Evolutionary conservation across 1,140 invertebrate species (phyloP), one percentile per base, ranked within the genome.

Genomic region (Adoxophyes honmai): DNA sequence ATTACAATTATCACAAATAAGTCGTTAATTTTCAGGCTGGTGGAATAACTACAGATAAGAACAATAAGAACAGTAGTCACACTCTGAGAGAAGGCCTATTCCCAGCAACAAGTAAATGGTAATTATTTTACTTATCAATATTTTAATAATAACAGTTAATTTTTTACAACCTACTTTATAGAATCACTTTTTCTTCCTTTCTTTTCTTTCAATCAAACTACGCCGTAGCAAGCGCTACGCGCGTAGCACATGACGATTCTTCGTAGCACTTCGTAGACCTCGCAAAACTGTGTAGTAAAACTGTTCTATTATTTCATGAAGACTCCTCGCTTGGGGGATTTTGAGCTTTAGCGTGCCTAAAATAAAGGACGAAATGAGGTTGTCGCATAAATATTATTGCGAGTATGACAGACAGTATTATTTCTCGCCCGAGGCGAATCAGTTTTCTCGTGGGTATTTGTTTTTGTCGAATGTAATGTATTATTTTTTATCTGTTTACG

Each of bases 401-500:
- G 6, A 44, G 5, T 9, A 1, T 16, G 39, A 44, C 39, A 44
- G 6, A 44, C 9, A 21, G 18, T 44, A 10, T n/a, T n/a, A n/a
- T 18, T 8, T 0, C 15, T 6, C 21, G 42, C 42, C 18, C 11
- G 42, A n/a, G 18, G 18, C 42, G 21, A 28, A 48, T 48, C 18
- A 21, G 42, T 48, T 48, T 48, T 21, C 42, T 21, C 42, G 18
- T 21, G 42, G 10, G 42, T 1, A 11, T 21, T 16, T 48, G 11
- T 48, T 48, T 48, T 48, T 48, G 11, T 28, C 21, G n/a, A 11
- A 48, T 21, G 16, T 9, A 48, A 18, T 48, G 18, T 48, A 18
- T 48, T 48, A 33, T 48, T 48, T 28, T 28, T 10, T 48, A 48
- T 48, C 10, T 9, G 42, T 28, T 48, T 48, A 39, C 15, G 37